Evolutionary conservation across 1,140 invertebrate genomes (phyloP).

Genomic region (Belonocnema kinseyi): DNA sequence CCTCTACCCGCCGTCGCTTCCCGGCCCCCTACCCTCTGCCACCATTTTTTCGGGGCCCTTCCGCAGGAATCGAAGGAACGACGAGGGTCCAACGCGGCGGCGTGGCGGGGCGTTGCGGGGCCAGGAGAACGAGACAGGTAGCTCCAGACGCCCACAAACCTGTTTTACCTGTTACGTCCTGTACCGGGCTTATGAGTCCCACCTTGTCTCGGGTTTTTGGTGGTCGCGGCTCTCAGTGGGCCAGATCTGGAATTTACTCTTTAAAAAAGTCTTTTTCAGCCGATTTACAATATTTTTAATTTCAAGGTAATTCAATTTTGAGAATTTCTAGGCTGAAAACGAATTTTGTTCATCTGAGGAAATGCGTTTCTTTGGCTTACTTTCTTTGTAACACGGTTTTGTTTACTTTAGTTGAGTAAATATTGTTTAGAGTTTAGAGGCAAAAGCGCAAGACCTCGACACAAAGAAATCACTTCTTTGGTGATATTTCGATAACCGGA

Average conservation of each 20-base stretch:
- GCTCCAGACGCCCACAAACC: conserved; percentile 73
- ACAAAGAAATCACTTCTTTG: too few species aligned
- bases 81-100: conserved; percentile 43
- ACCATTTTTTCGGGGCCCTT: conserved; percentile 40
- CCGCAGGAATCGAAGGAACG: conserved; percentile 55
- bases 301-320: too few species aligned
- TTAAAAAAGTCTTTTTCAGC: too few species aligned
- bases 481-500: too few species aligned
- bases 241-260: not conserved
- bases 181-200: conserved; percentile 48
- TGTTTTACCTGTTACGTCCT: conserved; percentile 72
- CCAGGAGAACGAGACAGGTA: conserved; percentile 67
- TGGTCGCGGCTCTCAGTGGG: conserved; percentile 35
- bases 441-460: too few species aligned
- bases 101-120: conserved; percentile 37
- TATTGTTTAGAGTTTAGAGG: too few species aligned
- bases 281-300: too few species aligned
- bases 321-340: too few species aligned
- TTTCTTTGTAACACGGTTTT: too few species aligned
- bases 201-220: conserved; percentile 51
- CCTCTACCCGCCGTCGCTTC: conserved; percentile 47
- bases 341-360: too few species aligned
- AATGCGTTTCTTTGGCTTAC: too few species aligned
- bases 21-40: not conserved
- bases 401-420: too few species aligned